phyloP scores from a whole-genome alignment of 2,113 vertebrate species.

The Platysternon megacephalum region DNA sequence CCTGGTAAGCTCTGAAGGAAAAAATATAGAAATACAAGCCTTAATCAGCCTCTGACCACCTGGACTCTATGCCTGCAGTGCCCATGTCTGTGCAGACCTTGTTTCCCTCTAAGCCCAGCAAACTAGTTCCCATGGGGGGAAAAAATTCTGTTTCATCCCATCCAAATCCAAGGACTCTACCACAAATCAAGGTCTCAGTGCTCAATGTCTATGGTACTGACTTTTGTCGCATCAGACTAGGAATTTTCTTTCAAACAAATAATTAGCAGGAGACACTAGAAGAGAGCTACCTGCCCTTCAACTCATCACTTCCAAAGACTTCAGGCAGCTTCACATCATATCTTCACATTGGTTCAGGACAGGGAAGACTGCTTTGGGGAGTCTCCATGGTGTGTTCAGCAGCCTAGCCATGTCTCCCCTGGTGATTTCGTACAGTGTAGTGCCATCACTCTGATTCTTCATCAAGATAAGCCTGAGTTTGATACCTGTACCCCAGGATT shows the following conservation, averaged over 20 bases:
- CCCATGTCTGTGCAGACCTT: background rate
- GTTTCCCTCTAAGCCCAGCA: background rate
- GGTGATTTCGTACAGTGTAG: background rate
- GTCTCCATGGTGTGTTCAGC: background rate
- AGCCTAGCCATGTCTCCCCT: background rate
- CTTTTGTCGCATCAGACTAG: background rate
- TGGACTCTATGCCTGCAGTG: background rate
- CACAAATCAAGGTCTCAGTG: background rate
- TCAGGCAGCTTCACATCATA: background rate
- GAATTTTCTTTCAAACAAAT: background rate
- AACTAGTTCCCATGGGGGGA: background rate
- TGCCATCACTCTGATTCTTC: background rate
- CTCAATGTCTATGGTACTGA: background rate
- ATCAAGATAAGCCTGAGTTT: background rate
- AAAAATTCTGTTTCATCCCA: background rate
- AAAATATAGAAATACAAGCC: background rate
- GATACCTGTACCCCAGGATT: background rate
- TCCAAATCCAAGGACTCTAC: background rate
- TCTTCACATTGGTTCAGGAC: background rate
- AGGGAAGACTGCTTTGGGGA: background rate
- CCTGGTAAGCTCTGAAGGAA: background rate
- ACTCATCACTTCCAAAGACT: background rate
- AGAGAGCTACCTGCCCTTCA: rapidly evolving
- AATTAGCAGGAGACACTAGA: rapidly evolving
- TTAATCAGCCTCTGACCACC: background rate